These are phyloP conservation scores for Dasysyrphus albostriatus DNA, from an alignment of 2,888 invertebrate genomes.

Conservation along the genomic window DNA sequence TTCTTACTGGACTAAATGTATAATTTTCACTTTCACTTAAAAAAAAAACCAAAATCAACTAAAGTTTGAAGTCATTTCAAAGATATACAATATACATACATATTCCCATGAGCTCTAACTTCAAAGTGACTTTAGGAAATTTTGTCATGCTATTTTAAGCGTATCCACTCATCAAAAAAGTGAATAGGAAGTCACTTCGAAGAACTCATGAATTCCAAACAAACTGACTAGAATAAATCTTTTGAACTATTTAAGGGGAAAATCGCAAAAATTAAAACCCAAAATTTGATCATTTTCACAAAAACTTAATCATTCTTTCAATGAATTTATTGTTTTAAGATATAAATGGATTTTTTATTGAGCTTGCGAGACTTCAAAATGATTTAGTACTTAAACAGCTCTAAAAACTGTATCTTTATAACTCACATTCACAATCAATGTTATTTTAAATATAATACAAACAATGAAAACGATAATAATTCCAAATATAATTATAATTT, in stretches of 20 bases:
- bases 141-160: neutral
- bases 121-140: neutral
- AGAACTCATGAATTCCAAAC: neutral
- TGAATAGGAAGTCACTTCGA: neutral
- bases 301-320: neutral
- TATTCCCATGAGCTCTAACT: neutral
- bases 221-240: neutral
- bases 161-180: neutral
- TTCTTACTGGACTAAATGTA: no score
- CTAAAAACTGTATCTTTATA: slow-evolving; percentile 3
- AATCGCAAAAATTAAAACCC: neutral
- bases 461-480: slow-evolving; percentile 32
- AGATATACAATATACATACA: no score
- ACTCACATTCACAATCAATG: slow-evolving; percentile 7
- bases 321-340: neutral
- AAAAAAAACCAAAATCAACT: no score
- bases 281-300: neutral
- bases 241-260: neutral
- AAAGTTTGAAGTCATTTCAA: no score
- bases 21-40: no score
- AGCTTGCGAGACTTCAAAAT: slow-evolving; percentile 3
- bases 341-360: neutral
- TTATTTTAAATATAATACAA: neutral
- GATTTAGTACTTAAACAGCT: slow-evolving; percentile 6
- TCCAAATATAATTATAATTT: no score